Evolutionary conservation across 2,113 vertebrate species (phyloP), one percentile per base, ranked within the genome.

Genomic region (Abramis brama): DNA sequence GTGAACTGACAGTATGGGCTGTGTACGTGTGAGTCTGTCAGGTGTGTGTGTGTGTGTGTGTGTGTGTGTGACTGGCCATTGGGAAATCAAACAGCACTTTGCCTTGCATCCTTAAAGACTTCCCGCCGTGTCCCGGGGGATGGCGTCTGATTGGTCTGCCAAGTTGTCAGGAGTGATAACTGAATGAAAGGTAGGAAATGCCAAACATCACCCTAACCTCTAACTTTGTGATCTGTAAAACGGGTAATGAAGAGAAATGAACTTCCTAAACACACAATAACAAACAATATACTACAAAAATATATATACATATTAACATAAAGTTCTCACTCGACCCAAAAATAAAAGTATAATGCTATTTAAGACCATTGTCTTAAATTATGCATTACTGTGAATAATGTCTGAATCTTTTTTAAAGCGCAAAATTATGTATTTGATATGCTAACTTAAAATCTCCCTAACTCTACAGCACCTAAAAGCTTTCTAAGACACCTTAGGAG

Each of bases 31-130:
- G 43, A 57, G 23, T 57, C 45, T 85, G 27, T 76, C 27, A 50
- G 47, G 47, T 64, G 39, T 33, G 45, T 84, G 82, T 27, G 27
- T 27, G 27, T n/a, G n/a, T n/a, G n/a, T 82, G 62, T 86, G 33
- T 73, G 70, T 19, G 43, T 57, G 23, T 73, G 85, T 70, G 81
- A 80, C 33, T 81, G 87, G 93, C 95, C 93, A 95, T 92, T 94
- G 95, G 94, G 94, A 95, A 95, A 95, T 95, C 94, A 95, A 93
- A 93, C 92, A 93, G 91, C 93, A 94, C 93, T 95, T 95, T 94
- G 94, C 95, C 94, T 94, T 95, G 94, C 94, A 95, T 95, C 94
- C 93, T 94, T 95, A 95, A 94, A 94, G 93, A 94, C 92, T 91
- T 95, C 94, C 95, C 93, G 95, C 92, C 90, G 84, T 47, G 92